Percentiles rank a stretch among this genome's conserved stretches.
These are phyloP conservation scores for Aldabrachelys gigantea DNA, from an alignment of 2,113 vertebrate genomes.

Conservation along the genomic window DNA sequence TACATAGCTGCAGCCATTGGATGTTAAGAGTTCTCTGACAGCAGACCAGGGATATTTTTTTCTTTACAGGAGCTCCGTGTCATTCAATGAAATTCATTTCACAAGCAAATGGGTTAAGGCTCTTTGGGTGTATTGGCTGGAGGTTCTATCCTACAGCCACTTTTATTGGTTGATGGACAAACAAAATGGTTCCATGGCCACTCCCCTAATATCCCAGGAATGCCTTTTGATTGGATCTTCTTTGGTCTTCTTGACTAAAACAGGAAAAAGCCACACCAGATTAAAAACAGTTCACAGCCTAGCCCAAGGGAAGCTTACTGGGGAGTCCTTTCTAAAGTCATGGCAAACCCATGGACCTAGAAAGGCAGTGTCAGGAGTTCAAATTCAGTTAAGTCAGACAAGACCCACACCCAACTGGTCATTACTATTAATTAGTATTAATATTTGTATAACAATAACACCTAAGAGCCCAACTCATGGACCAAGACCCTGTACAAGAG, in stretches of 20 bases:
- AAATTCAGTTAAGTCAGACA: background rate
- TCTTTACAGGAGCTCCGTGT: background rate
- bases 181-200: background rate
- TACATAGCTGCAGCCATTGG: background rate
- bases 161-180: background rate
- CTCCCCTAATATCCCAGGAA: constrained; percentile 19
- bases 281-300: background rate
- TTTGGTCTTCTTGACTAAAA: background rate
- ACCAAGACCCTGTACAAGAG: too few species aligned
- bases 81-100: background rate
- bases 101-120: background rate
- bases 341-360: background rate
- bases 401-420: background rate
- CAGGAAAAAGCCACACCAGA: background rate
- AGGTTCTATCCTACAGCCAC: constrained; percentile 43
- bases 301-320: background rate
- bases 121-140: background rate
- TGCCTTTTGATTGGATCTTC: constrained; percentile 23
- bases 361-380: background rate
- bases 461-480: too few species aligned
- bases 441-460: too few species aligned
- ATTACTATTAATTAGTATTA: too few species aligned
- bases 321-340: background rate
- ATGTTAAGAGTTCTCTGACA: constrained; percentile 27
- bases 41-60: background rate